Conservation (phyloP, 2,797 vertebrate species). For the Enteromius fasciolatus region DNA sequence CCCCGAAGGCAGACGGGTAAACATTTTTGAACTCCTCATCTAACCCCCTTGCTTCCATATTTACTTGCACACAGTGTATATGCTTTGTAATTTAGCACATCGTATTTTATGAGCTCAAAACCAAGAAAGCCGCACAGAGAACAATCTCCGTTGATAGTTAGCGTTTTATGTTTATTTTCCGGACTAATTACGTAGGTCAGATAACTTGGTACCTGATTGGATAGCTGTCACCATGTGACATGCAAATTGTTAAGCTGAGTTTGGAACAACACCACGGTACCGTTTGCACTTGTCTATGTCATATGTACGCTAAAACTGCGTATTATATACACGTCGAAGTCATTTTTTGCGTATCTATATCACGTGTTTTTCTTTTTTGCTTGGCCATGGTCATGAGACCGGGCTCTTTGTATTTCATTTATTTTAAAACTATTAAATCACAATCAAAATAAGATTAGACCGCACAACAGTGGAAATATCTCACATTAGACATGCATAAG, state of each 20-base stretch:
- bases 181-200: slow-evolving; percentile 59
- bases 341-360: too few species aligned
- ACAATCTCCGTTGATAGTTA: slow-evolving; percentile 56
- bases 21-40: slow-evolving; percentile 71
- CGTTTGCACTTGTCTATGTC: background rate
- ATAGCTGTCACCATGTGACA: slow-evolving; percentile 63
- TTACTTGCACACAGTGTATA: background rate
- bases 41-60: slow-evolving; percentile 76
- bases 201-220: slow-evolving; percentile 61
- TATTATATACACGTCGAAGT: too few species aligned
- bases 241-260: slow-evolving; percentile 53
- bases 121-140: slow-evolving; percentile 41
- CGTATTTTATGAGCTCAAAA: slow-evolving; percentile 36
- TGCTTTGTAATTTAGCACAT: slow-evolving; percentile 39
- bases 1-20: slow-evolving; percentile 66
- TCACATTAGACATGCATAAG: too few species aligned
- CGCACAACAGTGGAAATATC: too few species aligned
- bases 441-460: too few species aligned
- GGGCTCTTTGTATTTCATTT: too few species aligned
- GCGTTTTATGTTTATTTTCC: slow-evolving; percentile 61
- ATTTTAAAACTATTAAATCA: background rate
- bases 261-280: slow-evolving; percentile 22
- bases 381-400: too few species aligned
- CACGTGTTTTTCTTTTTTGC: too few species aligned
- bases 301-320: too few species aligned